Base-by-base conservation (phyloP, 2,797 vertebrate species). In the Neosilurus mollespiculum region DNA sequence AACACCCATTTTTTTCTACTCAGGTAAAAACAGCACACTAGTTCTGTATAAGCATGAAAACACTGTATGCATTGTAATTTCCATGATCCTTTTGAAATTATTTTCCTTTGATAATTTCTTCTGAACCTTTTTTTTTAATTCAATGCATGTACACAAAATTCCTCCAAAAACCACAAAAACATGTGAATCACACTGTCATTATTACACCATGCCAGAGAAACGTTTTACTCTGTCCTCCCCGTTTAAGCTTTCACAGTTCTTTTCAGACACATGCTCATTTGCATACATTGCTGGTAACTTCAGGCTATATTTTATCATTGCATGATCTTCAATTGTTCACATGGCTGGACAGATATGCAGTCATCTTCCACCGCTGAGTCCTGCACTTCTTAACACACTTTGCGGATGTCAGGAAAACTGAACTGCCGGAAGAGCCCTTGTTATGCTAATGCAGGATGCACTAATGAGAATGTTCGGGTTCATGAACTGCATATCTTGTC, bases 391-490 rank as follows among this genome's bases (percentile, higher is more conserved):
- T 86, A 89, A 87, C 85, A 91, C 91, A 93, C 89, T 94, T 94
- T 92, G 89, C 89, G 88, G 90, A 95, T 93, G 94, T 96, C 94
- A 95, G 91, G 93, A 94, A 94, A 90, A 92, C 90, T 90, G 24
- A 62, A 92, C 94, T 94, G 92, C 93, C 91, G 91, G 94, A 95
- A 95, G 93, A 93, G 93, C 93, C 94, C 92, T 95, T 94, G 94
- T 96, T 96, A 96, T 96, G 96, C 93, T 95, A 95, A 96, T 96
- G 88, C 91, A 76, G 86, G 87, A 91, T 93, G 91, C 92, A 94
- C 93, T 95, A 94, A 96, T 96, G 94, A 94, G 93, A 93, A 95
- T 91, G 91, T 94, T 96, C 93, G 94, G 93, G 94, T 96, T 95
- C 92, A 93, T 93, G 95, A 96, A 96, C 95, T 96, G 94, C 90